Base-by-base conservation (phyloP, 2,888 invertebrate genomes). In the Lordiphosa fenestrarum region DNA sequence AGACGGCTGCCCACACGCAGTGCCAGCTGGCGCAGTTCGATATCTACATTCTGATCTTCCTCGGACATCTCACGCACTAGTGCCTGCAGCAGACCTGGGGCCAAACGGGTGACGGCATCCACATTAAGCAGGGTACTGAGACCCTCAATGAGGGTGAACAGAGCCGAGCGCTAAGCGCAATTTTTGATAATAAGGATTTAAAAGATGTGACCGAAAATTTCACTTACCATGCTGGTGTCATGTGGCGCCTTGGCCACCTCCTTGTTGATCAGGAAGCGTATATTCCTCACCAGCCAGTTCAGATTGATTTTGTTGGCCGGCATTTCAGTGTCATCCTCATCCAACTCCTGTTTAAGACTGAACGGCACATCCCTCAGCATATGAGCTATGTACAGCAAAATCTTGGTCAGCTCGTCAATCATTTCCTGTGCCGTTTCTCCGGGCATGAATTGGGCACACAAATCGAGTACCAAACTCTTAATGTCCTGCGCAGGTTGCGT, bases 141-240 rank as follows among this genome's bases (percentile, higher is more conserved):
- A 10, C 95, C 96, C 19, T 94, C 94, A 75, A 95, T 93, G 92
- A 95, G 96, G 72, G 95, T 95, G 83, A 97, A 96, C 42, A 95
- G 92, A 76, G 94, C 92, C 35, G 91, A 92, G 71, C 97, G 92
- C 95, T 96, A 89, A 1, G 91, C 90, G 55, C 33, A 15, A 42
- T 30, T 9, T 7, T 9, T 37, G 46, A 12, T 30, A 44, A 6
- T 13, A 36, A 6, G 10, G 6, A 41, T 53, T 23, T 2, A 10
- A 10, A 2, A 4, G 4, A 21, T 38, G 0, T 2, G 42, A 23
- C 38, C 40, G 38, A 25, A 3, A 10, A 7, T 23, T 23, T 6
- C 0, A 91, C 92, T 91, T 91, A 96, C 96, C 90, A 96, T 93
- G 70, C 92, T 90, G 65, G 91, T 93, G 41, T 91, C 91, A 46